phyloP scores from a whole-genome alignment of 2,113 vertebrate genomes.

The Beaufortia kweichowensis region DNA sequence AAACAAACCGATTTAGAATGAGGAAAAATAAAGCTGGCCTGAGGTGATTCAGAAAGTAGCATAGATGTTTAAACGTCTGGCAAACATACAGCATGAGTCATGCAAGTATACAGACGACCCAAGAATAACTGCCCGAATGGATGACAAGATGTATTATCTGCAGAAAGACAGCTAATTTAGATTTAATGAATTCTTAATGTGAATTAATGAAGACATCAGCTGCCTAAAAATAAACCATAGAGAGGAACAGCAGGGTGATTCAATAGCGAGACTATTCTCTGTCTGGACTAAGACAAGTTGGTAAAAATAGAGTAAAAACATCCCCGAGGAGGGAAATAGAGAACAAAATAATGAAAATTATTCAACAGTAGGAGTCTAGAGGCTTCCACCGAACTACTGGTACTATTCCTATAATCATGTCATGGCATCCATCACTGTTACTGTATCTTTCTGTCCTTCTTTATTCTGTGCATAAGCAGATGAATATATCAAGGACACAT shows the following conservation, averaged over 20 bases:
- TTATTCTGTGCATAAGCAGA: background rate
- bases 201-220: slow-evolving; percentile 36
- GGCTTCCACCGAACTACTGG: background rate
- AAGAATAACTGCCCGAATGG: background rate
- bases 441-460: background rate
- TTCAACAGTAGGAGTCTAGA: background rate
- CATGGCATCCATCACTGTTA: background rate
- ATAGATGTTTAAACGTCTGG: background rate
- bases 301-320: background rate
- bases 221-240: slow-evolving; percentile 5
- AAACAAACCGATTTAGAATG: background rate
- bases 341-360: background rate
- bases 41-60: background rate
- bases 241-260: slow-evolving; percentile 15
- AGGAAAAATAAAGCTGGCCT: background rate
- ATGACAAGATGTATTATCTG: background rate
- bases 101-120: background rate
- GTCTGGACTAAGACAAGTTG: slow-evolving; percentile 4
- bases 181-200: slow-evolving; percentile 25
- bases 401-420: background rate
- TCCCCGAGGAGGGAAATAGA: background rate
- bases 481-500: no score
- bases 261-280: background rate
- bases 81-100: background rate
- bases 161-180: background rate